Evolutionary conservation across 2,888 invertebrate species (phyloP).

Genomic region (Phalera bucephala): DNA sequence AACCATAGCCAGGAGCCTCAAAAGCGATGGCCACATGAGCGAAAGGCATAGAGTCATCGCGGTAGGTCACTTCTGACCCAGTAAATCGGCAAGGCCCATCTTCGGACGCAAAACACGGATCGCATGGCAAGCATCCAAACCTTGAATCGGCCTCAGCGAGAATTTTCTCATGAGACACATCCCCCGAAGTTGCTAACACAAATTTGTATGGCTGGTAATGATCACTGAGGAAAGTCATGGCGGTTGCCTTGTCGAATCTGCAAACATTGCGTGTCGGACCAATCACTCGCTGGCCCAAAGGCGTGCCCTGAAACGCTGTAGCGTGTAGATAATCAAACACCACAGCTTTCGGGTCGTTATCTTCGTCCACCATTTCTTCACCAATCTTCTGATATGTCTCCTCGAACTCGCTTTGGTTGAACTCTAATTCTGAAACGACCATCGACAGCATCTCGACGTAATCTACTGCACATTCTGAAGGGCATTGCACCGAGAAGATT

Average conservation of each 20-base stretch:
- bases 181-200: slow-evolving; percentile 88
- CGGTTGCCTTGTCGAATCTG: slow-evolving; percentile 67
- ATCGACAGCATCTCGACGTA: slow-evolving; percentile 39
- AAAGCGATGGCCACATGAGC: slow-evolving; percentile 69
- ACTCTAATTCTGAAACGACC: slow-evolving; percentile 41
- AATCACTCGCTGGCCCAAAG: slow-evolving; percentile 58
- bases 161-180: slow-evolving; percentile 85
- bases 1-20: slow-evolving; percentile 64
- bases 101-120: slow-evolving; percentile 20
- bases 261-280: slow-evolving; percentile 87
- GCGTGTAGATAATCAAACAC: slow-evolving; percentile 73
- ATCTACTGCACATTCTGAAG: slow-evolving; percentile 17
- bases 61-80: slow-evolving; percentile 37
- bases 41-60: slow-evolving; percentile 66
- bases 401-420: slow-evolving; percentile 43
- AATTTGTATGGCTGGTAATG: slow-evolving; percentile 80
- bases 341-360: slow-evolving; percentile 54
- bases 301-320: slow-evolving; percentile 75
- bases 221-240: slow-evolving; percentile 41
- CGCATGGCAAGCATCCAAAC: slow-evolving; percentile 72
- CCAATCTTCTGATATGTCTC: slow-evolving; percentile 47
- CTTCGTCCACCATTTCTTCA: slow-evolving; percentile 54
- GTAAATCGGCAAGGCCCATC: slow-evolving; percentile 41
- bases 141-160: slow-evolving; percentile 77
- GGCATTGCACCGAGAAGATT: slow-evolving; percentile 43